These are phyloP conservation scores for Bombyx mandarina DNA, from an alignment of 1,140 invertebrate species.

Conservation along the genomic window DNA sequence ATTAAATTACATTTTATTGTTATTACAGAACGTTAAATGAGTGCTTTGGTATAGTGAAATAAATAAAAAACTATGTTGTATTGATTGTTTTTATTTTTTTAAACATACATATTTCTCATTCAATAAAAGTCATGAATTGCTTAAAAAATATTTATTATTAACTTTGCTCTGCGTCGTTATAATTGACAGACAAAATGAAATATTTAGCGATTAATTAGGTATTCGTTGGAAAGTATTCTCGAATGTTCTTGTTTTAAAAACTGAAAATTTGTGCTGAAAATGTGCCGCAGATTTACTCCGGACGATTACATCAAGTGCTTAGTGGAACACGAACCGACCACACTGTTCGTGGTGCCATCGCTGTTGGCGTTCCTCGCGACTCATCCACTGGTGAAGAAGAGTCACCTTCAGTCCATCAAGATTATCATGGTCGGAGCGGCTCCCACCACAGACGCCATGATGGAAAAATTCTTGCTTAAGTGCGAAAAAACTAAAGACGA, in stretches of 20 bases:
- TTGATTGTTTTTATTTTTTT: no score
- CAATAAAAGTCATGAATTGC: no score
- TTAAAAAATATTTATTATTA: no score
- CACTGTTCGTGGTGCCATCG: constrained; percentile 78
- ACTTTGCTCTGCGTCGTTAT: no score
- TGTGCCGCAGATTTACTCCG: constrained; percentile 74
- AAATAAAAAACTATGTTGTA: no score
- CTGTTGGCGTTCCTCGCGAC: constrained; percentile 77
- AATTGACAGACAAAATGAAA: no score
- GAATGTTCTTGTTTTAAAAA: not conserved
- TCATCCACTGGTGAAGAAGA: constrained; percentile 74
- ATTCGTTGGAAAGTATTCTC: no score
- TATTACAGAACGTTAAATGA: no score
- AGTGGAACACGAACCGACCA: constrained; percentile 73
- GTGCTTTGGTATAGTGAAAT: no score
- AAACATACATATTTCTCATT: no score
- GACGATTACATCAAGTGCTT: constrained; percentile 76
- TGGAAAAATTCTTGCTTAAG: constrained; percentile 74
- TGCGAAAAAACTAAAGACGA: constrained; percentile 69
- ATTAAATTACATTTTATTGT: no score
- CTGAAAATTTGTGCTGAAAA: not conserved
- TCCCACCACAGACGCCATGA: constrained; percentile 74
- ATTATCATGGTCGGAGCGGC: constrained; percentile 76
- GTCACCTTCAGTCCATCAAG: constrained; percentile 73
- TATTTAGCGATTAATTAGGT: no score